Evolutionary conservation across 2,113 vertebrate genomes (phyloP).

Genomic region (Rousettus leschenaultii): DNA sequence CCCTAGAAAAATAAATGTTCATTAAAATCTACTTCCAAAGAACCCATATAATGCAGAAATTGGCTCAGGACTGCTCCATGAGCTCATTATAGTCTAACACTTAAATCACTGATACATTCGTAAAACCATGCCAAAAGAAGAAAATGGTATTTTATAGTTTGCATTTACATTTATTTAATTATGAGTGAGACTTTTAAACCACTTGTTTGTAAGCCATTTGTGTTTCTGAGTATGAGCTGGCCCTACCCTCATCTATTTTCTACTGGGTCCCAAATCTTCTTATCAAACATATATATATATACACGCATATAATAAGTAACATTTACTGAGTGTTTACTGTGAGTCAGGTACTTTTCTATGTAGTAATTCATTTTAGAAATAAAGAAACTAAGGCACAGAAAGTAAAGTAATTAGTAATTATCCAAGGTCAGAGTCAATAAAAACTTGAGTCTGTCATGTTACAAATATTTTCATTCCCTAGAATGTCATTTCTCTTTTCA

Average conservation of each 20-base stretch:
- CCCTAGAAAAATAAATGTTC: not conserved
- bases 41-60: not conserved
- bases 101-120: not conserved
- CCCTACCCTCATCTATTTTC: not conserved
- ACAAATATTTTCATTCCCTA: conserved; percentile 7
- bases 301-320: not conserved
- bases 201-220: not conserved
- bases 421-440: not conserved
- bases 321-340: not conserved
- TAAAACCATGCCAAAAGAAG: not conserved
- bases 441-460: not conserved
- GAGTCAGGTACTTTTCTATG: not conserved
- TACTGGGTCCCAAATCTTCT: not conserved
- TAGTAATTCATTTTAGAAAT: not conserved
- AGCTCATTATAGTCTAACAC: not conserved
- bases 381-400: not conserved
- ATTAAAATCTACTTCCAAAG: conserved; percentile 39
- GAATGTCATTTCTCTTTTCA: not conserved
- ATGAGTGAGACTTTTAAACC: conserved; percentile 12
- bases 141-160: not conserved
- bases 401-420: conserved; percentile 16
- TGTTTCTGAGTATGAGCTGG: not conserved
- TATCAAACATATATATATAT: not conserved
- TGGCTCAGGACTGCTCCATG: not conserved
- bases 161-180: conserved; percentile 11